A percentile compares a stretch with the other conserved stretches of the same genome.
phyloP scores from a whole-genome alignment of 35 echinoderm and acorn worm genomes.

The Holothuria glaberrima region DNA sequence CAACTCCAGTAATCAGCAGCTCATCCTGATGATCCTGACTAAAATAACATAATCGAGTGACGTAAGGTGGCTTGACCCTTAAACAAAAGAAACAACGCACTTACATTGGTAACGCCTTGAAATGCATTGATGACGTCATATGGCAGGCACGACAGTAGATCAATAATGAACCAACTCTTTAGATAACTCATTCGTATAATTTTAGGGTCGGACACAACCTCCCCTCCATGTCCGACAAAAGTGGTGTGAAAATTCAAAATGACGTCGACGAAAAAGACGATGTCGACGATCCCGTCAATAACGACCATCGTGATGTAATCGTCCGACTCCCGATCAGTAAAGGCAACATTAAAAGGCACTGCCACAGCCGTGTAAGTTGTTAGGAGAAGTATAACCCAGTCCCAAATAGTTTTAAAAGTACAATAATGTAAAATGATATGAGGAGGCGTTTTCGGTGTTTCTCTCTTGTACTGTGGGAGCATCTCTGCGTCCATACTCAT shows the following conservation, averaged over 20 bases:
- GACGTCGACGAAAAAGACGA: slow-evolving; percentile 97
- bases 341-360: slow-evolving; percentile 98
- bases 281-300: slow-evolving; percentile 93
- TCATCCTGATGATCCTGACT: no score
- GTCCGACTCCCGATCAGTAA: slow-evolving; percentile 59
- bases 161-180: slow-evolving; percentile 95
- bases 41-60: no score
- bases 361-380: slow-evolving; percentile 98
- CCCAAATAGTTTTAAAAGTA: slow-evolving; percentile 96
- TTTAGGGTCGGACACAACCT: slow-evolving; percentile 97
- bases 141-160: slow-evolving; percentile 97
- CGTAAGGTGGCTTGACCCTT: no score
- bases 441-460: slow-evolving; percentile 97
- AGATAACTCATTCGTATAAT: slow-evolving; percentile 97
- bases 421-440: slow-evolving; percentile 98
- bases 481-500: slow-evolving; percentile 94
- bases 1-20: no score
- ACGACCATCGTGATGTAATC: slow-evolving; percentile 90
- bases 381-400: slow-evolving; percentile 90
- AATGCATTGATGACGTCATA: slow-evolving; percentile 99
- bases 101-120: slow-evolving; percentile 80
- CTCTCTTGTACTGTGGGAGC: slow-evolving; percentile 94
- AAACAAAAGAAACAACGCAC: slow-evolving; percentile 23
- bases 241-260: slow-evolving; percentile 99
- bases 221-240: slow-evolving; percentile 93